These are phyloP conservation scores for Archips crataeganus DNA, from an alignment of 2,888 invertebrate species.

Conservation along the genomic window DNA sequence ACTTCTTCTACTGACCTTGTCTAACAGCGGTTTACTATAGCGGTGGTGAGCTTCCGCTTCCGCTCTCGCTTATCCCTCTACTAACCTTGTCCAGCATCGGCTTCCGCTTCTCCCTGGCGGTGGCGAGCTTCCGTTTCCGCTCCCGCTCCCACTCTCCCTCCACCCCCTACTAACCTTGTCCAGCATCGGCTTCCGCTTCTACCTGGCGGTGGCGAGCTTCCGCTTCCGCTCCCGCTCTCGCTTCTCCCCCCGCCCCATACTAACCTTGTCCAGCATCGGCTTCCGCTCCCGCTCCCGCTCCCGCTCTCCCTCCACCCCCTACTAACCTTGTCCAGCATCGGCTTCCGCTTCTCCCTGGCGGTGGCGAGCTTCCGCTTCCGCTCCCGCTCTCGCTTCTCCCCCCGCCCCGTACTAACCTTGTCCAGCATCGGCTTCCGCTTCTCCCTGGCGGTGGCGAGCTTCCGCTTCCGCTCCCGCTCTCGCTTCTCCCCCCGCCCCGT, in stretches of 20 bases:
- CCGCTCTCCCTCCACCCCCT: constrained; percentile 52
- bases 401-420: constrained; percentile 62
- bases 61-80: constrained; percentile 78
- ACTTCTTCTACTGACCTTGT: constrained; percentile 68
- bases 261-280: constrained; percentile 54
- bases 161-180: constrained; percentile 61
- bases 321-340: constrained; percentile 51
- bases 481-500: constrained; percentile 77
- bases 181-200: constrained; percentile 67
- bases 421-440: constrained; percentile 66
- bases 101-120: constrained; percentile 78
- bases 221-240: constrained; percentile 81
- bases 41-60: too few species aligned
- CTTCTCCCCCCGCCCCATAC: constrained; percentile 74
- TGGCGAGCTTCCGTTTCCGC: constrained; percentile 79
- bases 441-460: constrained; percentile 79
- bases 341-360: constrained; percentile 75
- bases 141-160: constrained; percentile 80
- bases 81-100: constrained; percentile 54
- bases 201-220: constrained; percentile 79
- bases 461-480: constrained; percentile 79
- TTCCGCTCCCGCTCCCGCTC: constrained; percentile 81
- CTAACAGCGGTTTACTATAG: constrained; percentile 63
- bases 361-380: constrained; percentile 81
- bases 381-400: constrained; percentile 79